phyloP scores from a whole-genome alignment of 2,888 invertebrate genomes.

The Andrena hattorfiana region DNA sequence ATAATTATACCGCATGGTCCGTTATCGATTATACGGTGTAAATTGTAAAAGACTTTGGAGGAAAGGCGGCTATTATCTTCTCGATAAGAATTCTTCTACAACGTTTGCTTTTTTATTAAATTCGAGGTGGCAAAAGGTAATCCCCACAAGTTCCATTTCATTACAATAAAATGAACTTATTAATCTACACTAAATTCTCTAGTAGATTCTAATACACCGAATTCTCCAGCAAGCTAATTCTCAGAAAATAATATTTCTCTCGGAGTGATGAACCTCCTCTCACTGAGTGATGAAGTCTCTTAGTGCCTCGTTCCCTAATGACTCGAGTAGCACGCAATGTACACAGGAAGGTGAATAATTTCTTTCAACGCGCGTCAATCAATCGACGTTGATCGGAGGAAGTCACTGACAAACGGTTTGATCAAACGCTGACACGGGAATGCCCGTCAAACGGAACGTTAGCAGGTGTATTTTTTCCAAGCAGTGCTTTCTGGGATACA shows the following conservation, averaged over 20 bases:
- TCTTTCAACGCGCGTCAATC: background rate
- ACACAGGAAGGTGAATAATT: background rate
- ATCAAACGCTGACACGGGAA: background rate
- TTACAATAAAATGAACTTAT: too few species aligned
- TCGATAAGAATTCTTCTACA: too few species aligned
- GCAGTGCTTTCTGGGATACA: background rate
- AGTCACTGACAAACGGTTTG: background rate
- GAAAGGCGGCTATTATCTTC: too few species aligned
- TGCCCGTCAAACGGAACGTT: background rate
- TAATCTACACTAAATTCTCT: too few species aligned
- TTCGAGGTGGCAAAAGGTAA: too few species aligned
- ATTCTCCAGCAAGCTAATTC: too few species aligned
- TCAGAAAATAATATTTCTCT: too few species aligned
- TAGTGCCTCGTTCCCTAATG: background rate
- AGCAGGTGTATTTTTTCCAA: conserved; percentile 2
- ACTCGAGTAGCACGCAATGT: background rate
- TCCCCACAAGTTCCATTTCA: too few species aligned
- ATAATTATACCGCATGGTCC: background rate
- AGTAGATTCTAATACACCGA: too few species aligned
- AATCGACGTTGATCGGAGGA: background rate
- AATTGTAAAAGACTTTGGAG: background rate
- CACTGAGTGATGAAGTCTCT: background rate
- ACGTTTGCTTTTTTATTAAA: too few species aligned
- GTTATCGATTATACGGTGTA: background rate
- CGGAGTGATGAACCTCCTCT: background rate